Conservation (phyloP, 2,113 vertebrate species). For the Carollia perspicillata region DNA sequence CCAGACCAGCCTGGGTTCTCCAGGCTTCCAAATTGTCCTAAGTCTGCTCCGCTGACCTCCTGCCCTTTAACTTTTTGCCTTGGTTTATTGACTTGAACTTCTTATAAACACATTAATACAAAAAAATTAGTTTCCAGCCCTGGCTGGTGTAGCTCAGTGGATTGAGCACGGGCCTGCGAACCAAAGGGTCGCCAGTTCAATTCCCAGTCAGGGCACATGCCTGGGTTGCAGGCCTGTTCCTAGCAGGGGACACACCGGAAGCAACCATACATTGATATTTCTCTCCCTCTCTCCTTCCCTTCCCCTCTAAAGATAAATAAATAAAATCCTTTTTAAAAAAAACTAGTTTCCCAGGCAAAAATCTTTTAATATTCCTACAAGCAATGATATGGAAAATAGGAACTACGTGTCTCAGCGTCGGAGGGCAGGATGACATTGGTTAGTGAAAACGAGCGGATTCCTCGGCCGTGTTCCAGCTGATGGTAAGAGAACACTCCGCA, state of each 20-base stretch:
- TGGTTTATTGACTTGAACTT: not conserved
- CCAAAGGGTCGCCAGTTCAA: too few relatives aligned
- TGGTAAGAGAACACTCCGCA: not conserved
- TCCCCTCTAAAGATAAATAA: too few relatives aligned
- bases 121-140: not conserved
- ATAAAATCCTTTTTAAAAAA: too few relatives aligned
- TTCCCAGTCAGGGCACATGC: too few relatives aligned
- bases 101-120: not conserved
- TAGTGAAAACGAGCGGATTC: not conserved
- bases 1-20: not conserved
- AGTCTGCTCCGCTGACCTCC: not conserved
- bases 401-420: not conserved
- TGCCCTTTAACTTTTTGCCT: not conserved
- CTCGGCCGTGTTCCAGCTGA: not conserved
- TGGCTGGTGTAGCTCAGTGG: too few relatives aligned
- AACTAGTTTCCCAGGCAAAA: not conserved
- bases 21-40: too few relatives aligned
- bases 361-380: not conserved
- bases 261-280: too few relatives aligned
- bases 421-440: not conserved
- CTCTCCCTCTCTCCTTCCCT: too few relatives aligned
- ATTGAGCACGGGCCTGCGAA: too few relatives aligned
- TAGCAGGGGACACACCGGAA: too few relatives aligned
- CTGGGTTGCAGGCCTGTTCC: too few relatives aligned
- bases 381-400: not conserved